Conservation (phyloP, 2,113 vertebrate species). For the Centropus unirufus region DNA sequence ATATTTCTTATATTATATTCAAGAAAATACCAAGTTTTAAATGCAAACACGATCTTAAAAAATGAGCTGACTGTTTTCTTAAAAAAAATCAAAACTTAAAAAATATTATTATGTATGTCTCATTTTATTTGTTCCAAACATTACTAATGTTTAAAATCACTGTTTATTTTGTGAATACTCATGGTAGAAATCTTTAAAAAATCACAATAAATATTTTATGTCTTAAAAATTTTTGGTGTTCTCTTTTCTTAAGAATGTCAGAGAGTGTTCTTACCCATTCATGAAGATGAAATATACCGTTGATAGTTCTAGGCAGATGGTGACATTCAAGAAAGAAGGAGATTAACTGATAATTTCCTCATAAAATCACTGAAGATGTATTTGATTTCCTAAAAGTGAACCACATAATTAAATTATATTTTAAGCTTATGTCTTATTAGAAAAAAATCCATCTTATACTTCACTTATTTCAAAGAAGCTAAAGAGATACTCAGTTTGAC, state of each 20-base stretch:
- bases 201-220: background rate
- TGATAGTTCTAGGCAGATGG: background rate
- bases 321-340: background rate
- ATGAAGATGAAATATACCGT: background rate
- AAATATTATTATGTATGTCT: accelerated
- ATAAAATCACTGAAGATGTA: background rate
- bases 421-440: background rate
- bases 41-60: background rate
- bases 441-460: background rate
- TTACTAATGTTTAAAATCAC: background rate
- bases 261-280: background rate
- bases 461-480: background rate
- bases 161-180: background rate
- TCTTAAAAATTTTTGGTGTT: background rate
- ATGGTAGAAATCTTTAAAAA: background rate
- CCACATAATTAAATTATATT: background rate
- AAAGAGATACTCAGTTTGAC: background rate
- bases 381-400: background rate
- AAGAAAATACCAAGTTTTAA: background rate
- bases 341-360: background rate
- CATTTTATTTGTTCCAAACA: background rate
- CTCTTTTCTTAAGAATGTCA: background rate
- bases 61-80: background rate
- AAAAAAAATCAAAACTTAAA: accelerated
- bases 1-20: background rate